Base-by-base conservation (phyloP, 2,797 vertebrate species). In the Lutjanus argentimaculatus region DNA sequence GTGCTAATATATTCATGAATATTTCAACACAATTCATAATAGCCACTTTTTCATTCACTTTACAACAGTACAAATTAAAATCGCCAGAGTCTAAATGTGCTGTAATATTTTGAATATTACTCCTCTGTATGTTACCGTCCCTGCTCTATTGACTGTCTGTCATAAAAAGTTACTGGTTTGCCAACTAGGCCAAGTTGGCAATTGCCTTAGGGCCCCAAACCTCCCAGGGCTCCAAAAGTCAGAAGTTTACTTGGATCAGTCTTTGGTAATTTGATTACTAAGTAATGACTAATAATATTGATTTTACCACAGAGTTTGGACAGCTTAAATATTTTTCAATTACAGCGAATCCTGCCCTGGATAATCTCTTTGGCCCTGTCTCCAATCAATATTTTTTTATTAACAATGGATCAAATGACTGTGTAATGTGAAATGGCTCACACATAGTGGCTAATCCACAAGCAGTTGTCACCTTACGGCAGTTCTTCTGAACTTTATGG, bases 1-100 rank as follows among this genome's bases (percentile, higher is more conserved):
- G 22, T 40, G 21, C n/a, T 71, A 10, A 48, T 16, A 30, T 45
- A 13, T 67, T 62, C n/a, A 64, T 36, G 16, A 70, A 63, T 52
- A 62, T 75, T 65, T 82, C 16, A 74, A 14, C 36, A n/a, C 51
- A 0, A 3, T 25, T 70, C 21, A 19, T 48, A 10, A 73, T 22
- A 14, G 15, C 48, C 17, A 16, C 2, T 11, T 43, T 40, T 22
- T 55, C 19, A n/a, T 42, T 48, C 10, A 61, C 17, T 68, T 66
- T 22, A 58, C 22, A 51, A 8, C 25, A 25, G 55, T 3, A 0
- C 40, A n/a, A 36, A 65, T 57, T 13, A 2, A 22, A 58, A 53
- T 17, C 6, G 21, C 48, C 9, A 36, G 30, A 69, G 8, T 62
- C 7, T 40, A 8, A 63, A 53, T 58, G 8, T 49, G 9, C 10